Evolutionary conservation across 2,888 invertebrate species (phyloP).

Genomic region (Portevinia maculata): DNA sequence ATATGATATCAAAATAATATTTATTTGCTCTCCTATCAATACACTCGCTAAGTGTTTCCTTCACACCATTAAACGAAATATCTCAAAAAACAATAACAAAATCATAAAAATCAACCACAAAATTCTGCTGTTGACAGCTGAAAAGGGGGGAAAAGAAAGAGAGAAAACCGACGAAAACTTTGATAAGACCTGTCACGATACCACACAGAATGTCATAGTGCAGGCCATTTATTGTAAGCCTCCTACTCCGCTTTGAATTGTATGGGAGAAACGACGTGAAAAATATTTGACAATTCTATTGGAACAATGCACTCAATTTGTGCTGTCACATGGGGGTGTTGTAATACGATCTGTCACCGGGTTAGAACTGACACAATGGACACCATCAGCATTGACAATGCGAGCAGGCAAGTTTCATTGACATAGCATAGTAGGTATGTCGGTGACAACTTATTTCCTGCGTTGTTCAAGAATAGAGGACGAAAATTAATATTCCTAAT

Average conservation of each 20-base stretch:
- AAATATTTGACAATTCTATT: constrained; percentile 45
- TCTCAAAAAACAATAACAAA: constrained; percentile 33
- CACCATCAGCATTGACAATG: not conserved
- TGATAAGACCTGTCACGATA: constrained; percentile 53
- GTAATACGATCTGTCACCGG: constrained; percentile 46
- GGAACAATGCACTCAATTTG: constrained; percentile 17
- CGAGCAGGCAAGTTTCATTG: constrained; percentile 8
- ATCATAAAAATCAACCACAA: constrained; percentile 31
- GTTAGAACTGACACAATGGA: constrained; percentile 23
- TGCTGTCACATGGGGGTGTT: constrained; percentile 33
- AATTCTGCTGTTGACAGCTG: constrained; percentile 53
- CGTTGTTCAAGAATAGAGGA: constrained; percentile 20
- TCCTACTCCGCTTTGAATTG: not conserved
- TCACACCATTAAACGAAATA: constrained; percentile 25
- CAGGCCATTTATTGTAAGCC: constrained; percentile 35
- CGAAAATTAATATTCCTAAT: constrained; percentile 23
- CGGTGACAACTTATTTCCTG: constrained; percentile 20
- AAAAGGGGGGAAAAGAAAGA: constrained; percentile 8
- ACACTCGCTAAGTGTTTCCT: constrained; percentile 11
- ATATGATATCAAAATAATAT: constrained; percentile 24
- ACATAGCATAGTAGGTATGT: no score
- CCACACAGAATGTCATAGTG: constrained; percentile 34
- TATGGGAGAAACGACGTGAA: constrained; percentile 26
- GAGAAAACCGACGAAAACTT: constrained; percentile 7
- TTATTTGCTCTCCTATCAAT: constrained; percentile 42